Percentiles rank a stretch among this genome's conserved stretches.
These are phyloP conservation scores for Meleagris gallopavo DNA, from an alignment of 2,113 vertebrate genomes.

Conservation along the genomic window DNA sequence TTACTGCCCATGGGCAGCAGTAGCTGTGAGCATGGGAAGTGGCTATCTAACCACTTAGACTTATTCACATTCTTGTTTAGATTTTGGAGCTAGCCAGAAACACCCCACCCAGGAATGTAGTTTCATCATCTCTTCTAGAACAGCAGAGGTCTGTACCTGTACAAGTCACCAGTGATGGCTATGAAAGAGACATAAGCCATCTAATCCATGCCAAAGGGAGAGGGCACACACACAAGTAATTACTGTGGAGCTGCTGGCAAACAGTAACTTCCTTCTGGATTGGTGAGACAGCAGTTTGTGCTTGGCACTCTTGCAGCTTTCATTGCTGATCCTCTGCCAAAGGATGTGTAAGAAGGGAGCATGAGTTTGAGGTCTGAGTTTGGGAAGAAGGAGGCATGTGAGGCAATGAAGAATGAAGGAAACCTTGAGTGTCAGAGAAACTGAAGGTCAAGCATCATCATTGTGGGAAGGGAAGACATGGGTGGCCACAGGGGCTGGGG, in stretches of 20 bases:
- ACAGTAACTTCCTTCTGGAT: neutral
- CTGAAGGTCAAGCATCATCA: neutral
- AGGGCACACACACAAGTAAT: neutral
- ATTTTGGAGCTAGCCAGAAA: neutral
- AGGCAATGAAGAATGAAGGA: neutral
- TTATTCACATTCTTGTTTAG: neutral
- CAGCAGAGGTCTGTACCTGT: neutral
- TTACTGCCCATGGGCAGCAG: neutral
- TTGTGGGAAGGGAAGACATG: neutral
- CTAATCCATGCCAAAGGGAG: neutral
- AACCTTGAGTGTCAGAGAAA: neutral
- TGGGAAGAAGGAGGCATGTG: neutral
- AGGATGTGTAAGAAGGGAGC: neutral
- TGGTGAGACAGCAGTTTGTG: neutral
- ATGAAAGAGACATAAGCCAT: neutral
- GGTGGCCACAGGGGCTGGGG: neutral
- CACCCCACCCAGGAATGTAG: neutral
- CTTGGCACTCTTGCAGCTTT: neutral
- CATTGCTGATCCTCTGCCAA: neutral
- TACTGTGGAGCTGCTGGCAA: neutral
- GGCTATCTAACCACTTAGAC: neutral
- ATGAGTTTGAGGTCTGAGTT: neutral
- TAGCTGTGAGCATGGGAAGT: neutral
- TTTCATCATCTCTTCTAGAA: neutral
- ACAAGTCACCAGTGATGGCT: neutral